Evolutionary conservation across 2,113 vertebrate genomes (phyloP), one percentile per base, ranked within the genome.

Genomic region (Cottus gobio): DNA sequence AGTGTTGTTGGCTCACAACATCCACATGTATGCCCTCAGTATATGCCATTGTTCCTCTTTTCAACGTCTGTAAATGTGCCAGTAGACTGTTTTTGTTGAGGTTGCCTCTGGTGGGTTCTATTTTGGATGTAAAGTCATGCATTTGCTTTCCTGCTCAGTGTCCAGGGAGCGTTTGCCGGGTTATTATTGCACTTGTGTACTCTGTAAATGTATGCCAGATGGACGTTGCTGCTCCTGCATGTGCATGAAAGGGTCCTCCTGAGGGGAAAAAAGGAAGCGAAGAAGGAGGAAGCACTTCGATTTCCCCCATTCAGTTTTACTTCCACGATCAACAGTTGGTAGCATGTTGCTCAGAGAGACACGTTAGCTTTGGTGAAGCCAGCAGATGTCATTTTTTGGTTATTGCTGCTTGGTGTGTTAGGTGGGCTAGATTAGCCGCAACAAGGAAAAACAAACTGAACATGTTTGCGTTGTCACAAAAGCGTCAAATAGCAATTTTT

Each of bases 161-260:
- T 90, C 90, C 79, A 62, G 80, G 86, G 87, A 90, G 76, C 85
- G n/a, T 87, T 90, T 71, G 64, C 64, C n/a, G 71, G 83, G 91
- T 91, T 92, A 89, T 93, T 90, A 90, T 90, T 90, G 86, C 79
- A 77, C 82, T 92, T 92, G 88, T 89, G 85, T 89, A 81, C 89
- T 89, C 79, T 91, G 91, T 88, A 91, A 93, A 92, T 92, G 81
- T 91, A 85, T 90, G 90, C 92, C 89, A 93, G 91, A 93, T 94
- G 93, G 92, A 90, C 77, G 9, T 67, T 70, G 82, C 80, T 78
- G 75, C 82, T 57, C 57, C 39, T 70, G 44, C 57, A 78, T 79
- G 73, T 89, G 88, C 83, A 84, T 69, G 65, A 66, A 77, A 77
- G 77, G 79, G 71, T 75, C 75, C 84, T 80, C 67, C 74, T 64